Evolutionary conservation across 2,113 vertebrate species (phyloP).

Genomic region (Suncus etruscus): DNA sequence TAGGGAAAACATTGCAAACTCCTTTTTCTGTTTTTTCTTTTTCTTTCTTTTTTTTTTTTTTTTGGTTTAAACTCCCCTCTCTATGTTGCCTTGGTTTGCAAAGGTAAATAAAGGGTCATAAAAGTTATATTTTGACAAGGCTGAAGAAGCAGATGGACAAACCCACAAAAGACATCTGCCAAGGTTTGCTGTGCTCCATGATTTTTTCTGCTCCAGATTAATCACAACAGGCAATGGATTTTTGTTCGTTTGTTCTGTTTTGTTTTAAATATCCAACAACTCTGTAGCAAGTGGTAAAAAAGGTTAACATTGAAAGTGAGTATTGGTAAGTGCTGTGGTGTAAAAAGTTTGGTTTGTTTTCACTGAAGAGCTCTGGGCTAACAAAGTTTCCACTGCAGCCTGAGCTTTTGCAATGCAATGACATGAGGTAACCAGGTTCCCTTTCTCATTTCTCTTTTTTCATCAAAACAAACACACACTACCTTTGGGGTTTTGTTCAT

Average conservation of each 20-base stretch:
- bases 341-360: slow-evolving; percentile 5
- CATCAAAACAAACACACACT: background rate
- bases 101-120: background rate
- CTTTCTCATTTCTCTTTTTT: background rate
- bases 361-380: background rate
- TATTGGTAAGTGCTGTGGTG: background rate
- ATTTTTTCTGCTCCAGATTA: background rate
- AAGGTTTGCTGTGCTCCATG: fast-evolving
- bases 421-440: background rate
- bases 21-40: too few species aligned
- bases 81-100: slow-evolving; percentile 21
- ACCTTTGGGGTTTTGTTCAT: too few species aligned
- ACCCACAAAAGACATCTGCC: background rate
- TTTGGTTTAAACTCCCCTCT: background rate
- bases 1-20: background rate
- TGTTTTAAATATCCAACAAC: background rate
- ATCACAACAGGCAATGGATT: background rate
- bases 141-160: background rate
- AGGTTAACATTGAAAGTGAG: background rate
- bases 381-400: background rate
- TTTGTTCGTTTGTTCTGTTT: background rate
- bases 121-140: background rate
- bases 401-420: background rate
- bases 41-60: too few species aligned
- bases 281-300: background rate